phyloP scores from a whole-genome alignment of 2,113 vertebrate species.

The Macaca mulatta region DNA sequence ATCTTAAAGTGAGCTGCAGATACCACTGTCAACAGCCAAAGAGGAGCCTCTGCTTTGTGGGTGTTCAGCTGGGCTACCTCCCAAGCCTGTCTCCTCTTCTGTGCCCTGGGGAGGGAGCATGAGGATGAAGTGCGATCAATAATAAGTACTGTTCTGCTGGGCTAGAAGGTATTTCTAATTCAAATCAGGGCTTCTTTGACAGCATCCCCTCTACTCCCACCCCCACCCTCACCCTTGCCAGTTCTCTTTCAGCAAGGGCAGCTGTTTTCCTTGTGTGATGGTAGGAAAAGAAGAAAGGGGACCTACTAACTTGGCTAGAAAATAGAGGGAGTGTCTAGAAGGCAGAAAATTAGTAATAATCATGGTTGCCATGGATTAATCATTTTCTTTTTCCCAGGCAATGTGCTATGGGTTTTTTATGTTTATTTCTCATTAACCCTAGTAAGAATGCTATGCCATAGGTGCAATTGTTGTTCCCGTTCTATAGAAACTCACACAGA shows the following conservation, averaged over 20 bases:
- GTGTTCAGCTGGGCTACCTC: conserved; percentile 87
- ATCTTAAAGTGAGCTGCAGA: conserved; percentile 98
- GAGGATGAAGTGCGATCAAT: not conserved
- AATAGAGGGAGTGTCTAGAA: not conserved
- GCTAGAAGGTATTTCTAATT: conserved; percentile 57
- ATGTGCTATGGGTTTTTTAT: not conserved
- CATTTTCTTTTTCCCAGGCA: not conserved
- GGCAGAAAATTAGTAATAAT: not conserved
- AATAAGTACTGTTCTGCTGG: not conserved
- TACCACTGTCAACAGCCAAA: conserved; percentile 93
- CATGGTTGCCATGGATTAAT: not conserved
- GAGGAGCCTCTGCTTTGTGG: conserved; percentile 6
- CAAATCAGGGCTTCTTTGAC: conserved; percentile 74
- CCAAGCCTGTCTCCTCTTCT: conserved; percentile 69
- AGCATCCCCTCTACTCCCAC: conserved; percentile 75
- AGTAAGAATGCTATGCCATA: not conserved
- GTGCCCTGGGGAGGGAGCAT: not conserved
- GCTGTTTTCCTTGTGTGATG: not conserved
- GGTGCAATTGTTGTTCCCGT: not conserved
- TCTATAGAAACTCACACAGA: not conserved
- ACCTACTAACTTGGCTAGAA: not conserved
- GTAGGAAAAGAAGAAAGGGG: not conserved
- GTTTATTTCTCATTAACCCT: not conserved
- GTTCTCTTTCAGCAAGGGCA: not conserved
- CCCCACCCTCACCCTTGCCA: conserved; percentile 17